Evolutionary conservation across 2,888 invertebrate genomes (phyloP).

Genomic region (Cerceris rybyensis): DNA sequence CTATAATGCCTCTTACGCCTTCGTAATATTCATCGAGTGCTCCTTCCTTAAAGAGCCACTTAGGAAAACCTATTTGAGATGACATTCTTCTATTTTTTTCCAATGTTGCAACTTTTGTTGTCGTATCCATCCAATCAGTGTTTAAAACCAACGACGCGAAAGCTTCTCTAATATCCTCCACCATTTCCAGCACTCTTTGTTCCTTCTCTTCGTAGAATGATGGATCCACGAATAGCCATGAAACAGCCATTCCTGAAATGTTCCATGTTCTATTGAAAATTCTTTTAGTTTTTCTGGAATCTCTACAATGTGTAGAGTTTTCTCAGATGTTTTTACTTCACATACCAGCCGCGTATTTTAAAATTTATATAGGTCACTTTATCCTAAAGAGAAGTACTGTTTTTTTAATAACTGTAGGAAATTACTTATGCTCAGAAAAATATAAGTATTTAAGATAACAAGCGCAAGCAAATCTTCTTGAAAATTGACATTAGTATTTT

Average conservation of each 20-base stretch:
- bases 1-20: conserved; percentile 82
- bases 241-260: conserved; percentile 79
- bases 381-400: too few species aligned
- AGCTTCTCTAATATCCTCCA: conserved; percentile 88
- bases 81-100: conserved; percentile 89
- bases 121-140: conserved; percentile 90
- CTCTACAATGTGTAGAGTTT: background rate
- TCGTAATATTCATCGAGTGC: conserved; percentile 87
- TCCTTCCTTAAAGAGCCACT: conserved; percentile 88
- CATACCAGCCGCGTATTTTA: background rate
- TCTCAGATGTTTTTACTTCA: conserved; percentile 4
- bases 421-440: too few species aligned
- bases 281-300: too few species aligned
- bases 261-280: background rate
- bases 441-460: too few species aligned
- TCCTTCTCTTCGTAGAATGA: conserved; percentile 72
- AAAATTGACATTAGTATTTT: too few species aligned
- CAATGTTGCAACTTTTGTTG: conserved; percentile 88
- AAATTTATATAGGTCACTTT: background rate
- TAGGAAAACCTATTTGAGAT: conserved; percentile 90
- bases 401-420: too few species aligned
- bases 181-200: conserved; percentile 87
- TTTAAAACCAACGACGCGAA: conserved; percentile 86
- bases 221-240: conserved; percentile 77
- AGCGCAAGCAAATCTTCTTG: too few species aligned